phyloP scores from a whole-genome alignment of 2,797 vertebrate species.

The Smutsia gigantea region DNA sequence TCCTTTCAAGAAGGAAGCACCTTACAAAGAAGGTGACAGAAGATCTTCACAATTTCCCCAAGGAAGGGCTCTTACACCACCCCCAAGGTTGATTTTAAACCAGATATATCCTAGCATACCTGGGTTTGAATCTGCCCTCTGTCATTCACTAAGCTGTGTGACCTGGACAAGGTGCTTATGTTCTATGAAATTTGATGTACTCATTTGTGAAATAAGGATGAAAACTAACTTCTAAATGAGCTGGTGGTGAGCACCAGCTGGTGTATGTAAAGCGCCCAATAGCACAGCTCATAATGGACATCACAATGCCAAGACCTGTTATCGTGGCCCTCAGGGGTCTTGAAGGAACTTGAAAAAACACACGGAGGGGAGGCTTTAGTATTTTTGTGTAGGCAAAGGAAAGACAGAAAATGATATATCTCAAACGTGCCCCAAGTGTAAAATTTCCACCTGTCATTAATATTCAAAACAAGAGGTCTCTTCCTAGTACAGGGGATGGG shows the following conservation, averaged over 20 bases:
- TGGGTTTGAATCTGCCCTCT: neutral
- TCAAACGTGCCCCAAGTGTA: neutral
- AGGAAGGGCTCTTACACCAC: neutral
- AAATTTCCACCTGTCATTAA: neutral
- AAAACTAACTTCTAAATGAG: neutral
- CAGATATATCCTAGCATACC: neutral
- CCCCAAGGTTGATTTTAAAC: neutral
- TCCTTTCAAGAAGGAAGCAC: neutral
- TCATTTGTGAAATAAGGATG: neutral
- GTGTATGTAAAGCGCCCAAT: neutral
- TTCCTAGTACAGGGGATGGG: neutral
- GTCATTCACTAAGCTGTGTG: neutral
- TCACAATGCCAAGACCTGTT: neutral
- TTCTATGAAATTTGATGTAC: neutral
- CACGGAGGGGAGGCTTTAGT: neutral
- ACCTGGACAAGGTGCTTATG: neutral
- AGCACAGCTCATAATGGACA: neutral
- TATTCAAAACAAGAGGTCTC: neutral
- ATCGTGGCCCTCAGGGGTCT: neutral
- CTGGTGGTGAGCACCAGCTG: neutral
- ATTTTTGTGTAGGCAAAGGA: slow-evolving; percentile 18
- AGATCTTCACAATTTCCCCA: neutral
- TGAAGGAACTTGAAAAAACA: slow-evolving; percentile 1
- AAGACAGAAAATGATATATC: neutral
- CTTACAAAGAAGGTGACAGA: neutral